Evolutionary conservation across 1,140 invertebrate species (phyloP), one percentile per base, ranked within the genome.

Genomic region (Drosophila novamexicana): DNA sequence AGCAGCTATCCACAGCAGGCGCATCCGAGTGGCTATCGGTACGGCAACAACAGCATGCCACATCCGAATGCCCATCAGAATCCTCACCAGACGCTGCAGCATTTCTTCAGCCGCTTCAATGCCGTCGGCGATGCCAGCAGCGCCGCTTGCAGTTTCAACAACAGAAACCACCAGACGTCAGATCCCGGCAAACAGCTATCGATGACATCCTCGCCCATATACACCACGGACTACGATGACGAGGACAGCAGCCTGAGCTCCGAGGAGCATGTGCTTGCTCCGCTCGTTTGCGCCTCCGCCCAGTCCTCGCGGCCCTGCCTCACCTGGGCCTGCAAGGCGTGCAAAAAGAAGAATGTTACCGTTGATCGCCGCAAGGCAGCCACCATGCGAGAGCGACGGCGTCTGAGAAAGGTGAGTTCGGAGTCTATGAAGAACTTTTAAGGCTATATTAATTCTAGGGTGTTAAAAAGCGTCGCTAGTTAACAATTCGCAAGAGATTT

Each of bases 361-460:
- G 97, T 99, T 1, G 98, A 99, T 93, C 93, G 98, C 42, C 94
- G 98, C 85, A 99, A 99, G 94, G 98, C 98, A 6, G 98, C 98
- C 1, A 99, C 98, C 0, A 94, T 99, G 91, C 93, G 98, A 0
- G 98, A 99, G 92, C 93, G 98, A 75, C 93, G 98, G 73, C 94
- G 98, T 70, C 94, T 99, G 40, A 94, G 98, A 89, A 99, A 99
- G 95, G 97, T 97, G 9, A 53, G 12, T 1, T 8, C 7, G 0
- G 22, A 29, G 22, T 22, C 22, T 0, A 22, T 22, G 22, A 2
- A 22, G 22, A 29, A 0, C 0, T 5, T 29, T 29, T 0, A 0
- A 0, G 22, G 22, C 0, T 29, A 29, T 29, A 29, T 29, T 0
- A 29, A 4, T 29, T 5, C 22, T 29, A 6, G 0, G 4, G 4